Base-by-base conservation (phyloP, 2,113 vertebrate genomes). In the Dipodomys stephensi region DNA sequence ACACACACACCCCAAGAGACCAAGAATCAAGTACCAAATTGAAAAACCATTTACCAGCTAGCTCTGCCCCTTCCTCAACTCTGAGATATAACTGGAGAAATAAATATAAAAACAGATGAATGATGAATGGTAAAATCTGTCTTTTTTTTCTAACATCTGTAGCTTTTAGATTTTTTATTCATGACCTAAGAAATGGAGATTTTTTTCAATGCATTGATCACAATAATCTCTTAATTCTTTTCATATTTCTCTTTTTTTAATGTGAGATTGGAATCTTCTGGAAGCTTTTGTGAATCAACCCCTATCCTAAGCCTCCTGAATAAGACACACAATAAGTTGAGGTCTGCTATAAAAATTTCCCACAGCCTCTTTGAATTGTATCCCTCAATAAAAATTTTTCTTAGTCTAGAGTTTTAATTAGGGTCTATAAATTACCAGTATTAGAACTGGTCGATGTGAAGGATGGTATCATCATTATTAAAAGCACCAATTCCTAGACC, bases 71-170 rank as follows among this genome's bases (percentile, higher is more conserved):
- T 88, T 93, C 69, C 84, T 73, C 46, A 88, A 4, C 25, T 35
- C 35, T 12, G 64, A 82, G 83, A 88, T 82, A 65, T 3, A 93
- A 73, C 85, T 28, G 69, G 67, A 79, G 46, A 80, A 72, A 92
- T n/a, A n/a, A 95, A 69, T 27, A 46, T 18, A 77, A 62, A 88
- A 68, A 28, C 5, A 73, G 30, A 81, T 4, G 35, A 83, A 76
- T 32, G 28, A 76, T 83, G 18, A 82, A 22, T 77, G 10, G 7
- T 67, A 30, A 15, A 89, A 92, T 86, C 80, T 46, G 1, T 72
- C 11, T 46, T 93, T 79, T 79, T 76, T 8, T 72, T 35, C 64
- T 76, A n/a, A 92, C 49, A 65, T 69, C 3, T 90, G 22, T 65
- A 74, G 35, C 57, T 85, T 92, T 79, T 57, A 2, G 57, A 67